Percentiles rank a stretch among this genome's conserved stretches.
phyloP scores from a whole-genome alignment of 1,140 invertebrate genomes.

The Anoplophora glabripennis region DNA sequence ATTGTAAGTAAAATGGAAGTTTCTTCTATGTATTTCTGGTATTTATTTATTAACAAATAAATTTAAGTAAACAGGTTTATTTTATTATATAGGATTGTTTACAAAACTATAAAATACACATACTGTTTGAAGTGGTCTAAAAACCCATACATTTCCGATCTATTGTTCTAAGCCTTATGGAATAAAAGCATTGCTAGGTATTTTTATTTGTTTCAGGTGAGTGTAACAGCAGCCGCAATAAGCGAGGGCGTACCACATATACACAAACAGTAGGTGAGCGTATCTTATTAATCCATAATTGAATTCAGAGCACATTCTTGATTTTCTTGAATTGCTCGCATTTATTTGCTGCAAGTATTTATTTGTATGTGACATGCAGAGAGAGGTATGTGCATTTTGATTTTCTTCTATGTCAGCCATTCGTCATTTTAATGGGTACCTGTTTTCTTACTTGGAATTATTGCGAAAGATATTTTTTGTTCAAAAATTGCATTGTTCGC shows the following conservation, averaged over 20 bases:
- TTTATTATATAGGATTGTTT: too few species aligned
- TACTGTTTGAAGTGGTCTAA: too few species aligned
- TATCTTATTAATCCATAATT: constrained; percentile 20
- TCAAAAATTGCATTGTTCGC: constrained; percentile 29
- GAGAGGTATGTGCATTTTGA: constrained; percentile 39
- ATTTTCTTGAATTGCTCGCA: constrained; percentile 27
- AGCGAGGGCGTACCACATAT: constrained; percentile 10
- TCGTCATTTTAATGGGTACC: constrained; percentile 36
- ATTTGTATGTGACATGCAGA: constrained; percentile 30
- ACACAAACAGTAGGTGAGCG: constrained; percentile 4
- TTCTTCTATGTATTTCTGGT: too few species aligned
- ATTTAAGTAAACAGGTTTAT: too few species aligned
- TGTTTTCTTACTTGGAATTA: constrained; percentile 34
- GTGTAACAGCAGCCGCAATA: constrained; percentile 13
- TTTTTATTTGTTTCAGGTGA: constrained; percentile 29
- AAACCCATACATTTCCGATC: too few species aligned
- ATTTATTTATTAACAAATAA: too few species aligned
- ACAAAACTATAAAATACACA: too few species aligned
- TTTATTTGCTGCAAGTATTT: constrained; percentile 20
- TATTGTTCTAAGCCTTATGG: too few species aligned
- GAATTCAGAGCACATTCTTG: constrained; percentile 29
- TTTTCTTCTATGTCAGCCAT: constrained; percentile 32
- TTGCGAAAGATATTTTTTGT: constrained; percentile 25
- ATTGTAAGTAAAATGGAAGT: too few species aligned
- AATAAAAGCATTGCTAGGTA: too few species aligned